phyloP scores from a whole-genome alignment of 2,797 vertebrate genomes.

The Anguilla marmorata region DNA sequence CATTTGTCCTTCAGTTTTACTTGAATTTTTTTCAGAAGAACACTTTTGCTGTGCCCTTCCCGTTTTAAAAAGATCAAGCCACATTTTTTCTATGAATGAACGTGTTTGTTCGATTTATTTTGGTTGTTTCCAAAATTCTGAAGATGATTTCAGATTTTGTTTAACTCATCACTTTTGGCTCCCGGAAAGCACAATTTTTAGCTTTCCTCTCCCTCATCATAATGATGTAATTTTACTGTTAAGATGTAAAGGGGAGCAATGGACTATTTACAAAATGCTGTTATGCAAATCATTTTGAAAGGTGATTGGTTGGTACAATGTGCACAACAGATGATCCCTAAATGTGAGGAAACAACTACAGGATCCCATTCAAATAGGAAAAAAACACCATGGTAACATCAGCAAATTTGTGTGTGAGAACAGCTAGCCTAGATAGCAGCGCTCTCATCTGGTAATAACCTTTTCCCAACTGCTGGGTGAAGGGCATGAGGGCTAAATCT shows the following conservation, averaged over 20 bases:
- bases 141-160: too few species aligned
- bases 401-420: background rate
- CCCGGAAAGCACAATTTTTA: background rate
- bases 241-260: background rate
- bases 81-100: too few species aligned
- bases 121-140: too few species aligned
- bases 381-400: background rate
- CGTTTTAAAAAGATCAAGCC: too few species aligned
- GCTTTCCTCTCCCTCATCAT: too few species aligned
- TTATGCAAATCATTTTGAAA: background rate
- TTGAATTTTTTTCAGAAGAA: too few species aligned
- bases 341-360: background rate
- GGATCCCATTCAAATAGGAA: background rate
- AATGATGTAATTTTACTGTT: background rate
- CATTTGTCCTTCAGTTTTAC: too few species aligned
- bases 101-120: too few species aligned
- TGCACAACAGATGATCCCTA: background rate
- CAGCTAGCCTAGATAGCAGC: background rate
- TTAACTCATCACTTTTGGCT: too few species aligned
- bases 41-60: too few species aligned
- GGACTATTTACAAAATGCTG: background rate
- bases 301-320: background rate
- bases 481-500: background rate
- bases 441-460: background rate
- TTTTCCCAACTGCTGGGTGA: background rate